These are phyloP conservation scores for Ernsta delagoae DNA, from an alignment of 2,888 invertebrate species.

Conservation along the genomic window DNA sequence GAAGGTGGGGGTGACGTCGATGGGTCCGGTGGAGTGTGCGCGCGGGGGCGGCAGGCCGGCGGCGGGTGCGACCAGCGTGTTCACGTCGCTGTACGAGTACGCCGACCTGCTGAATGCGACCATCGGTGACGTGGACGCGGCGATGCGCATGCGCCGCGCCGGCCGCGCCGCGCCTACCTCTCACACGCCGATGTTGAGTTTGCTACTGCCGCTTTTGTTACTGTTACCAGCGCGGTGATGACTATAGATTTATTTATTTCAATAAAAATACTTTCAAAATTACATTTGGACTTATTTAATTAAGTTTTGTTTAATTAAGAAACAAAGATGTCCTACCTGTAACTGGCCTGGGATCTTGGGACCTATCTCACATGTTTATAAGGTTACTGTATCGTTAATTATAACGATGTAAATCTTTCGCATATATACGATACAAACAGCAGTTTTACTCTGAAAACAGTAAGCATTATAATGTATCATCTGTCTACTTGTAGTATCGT, in stretches of 20 bases:
- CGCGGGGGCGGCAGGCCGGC: slow-evolving; percentile 38
- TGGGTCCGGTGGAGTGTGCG: slow-evolving; percentile 67
- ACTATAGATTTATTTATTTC: neutral
- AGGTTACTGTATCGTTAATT: too few species aligned
- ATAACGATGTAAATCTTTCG: too few species aligned
- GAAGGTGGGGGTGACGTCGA: slow-evolving; percentile 65
- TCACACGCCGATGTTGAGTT: neutral
- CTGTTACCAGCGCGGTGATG: neutral
- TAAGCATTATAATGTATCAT: neutral
- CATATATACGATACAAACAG: too few species aligned
- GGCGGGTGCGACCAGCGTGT: slow-evolving; percentile 62
- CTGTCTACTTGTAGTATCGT: neutral
- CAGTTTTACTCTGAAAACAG: too few species aligned
- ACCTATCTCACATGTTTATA: too few species aligned
- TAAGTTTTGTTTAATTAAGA: too few species aligned
- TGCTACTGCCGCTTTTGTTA: neutral
- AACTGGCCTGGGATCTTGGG: too few species aligned
- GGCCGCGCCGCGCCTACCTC: neutral
- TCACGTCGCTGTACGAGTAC: slow-evolving; percentile 66
- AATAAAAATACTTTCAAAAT: neutral
- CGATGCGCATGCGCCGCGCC: slow-evolving; percentile 50
- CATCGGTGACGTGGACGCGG: slow-evolving; percentile 55
- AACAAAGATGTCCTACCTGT: too few species aligned
- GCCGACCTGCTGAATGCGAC: slow-evolving; percentile 63
- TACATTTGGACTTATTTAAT: too few species aligned